Evolutionary conservation across 1,140 invertebrate genomes (phyloP).

Genomic region (Drosophila bocki): DNA sequence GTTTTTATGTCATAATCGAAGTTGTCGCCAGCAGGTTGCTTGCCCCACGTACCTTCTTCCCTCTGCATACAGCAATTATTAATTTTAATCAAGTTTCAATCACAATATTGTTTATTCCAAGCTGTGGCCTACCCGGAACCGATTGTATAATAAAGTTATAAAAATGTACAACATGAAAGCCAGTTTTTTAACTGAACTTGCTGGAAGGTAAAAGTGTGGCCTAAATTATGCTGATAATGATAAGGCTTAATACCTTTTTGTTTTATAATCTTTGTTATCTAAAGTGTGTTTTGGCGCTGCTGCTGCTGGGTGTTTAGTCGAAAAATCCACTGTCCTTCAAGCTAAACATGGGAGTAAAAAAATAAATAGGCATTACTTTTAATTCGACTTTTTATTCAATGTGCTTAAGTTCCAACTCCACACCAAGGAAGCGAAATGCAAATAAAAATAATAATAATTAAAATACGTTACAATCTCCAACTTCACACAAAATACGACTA

Average conservation of each 20-base stretch:
- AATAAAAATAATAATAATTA: slow-evolving; percentile 57
- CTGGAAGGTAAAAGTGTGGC: neutral
- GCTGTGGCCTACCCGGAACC: slow-evolving; percentile 39
- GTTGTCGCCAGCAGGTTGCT: slow-evolving; percentile 16
- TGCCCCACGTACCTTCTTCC: slow-evolving; percentile 35
- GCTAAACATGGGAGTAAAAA: slow-evolving; percentile 26
- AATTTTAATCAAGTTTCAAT: slow-evolving; percentile 44
- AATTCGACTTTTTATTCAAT: slow-evolving; percentile 67
- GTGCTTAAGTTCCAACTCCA: slow-evolving; percentile 55
- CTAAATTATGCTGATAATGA: slow-evolving; percentile 40
- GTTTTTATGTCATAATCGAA: slow-evolving; percentile 93
- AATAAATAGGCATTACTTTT: slow-evolving; percentile 1
- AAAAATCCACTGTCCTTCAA: slow-evolving; percentile 67
- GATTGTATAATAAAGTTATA: slow-evolving; percentile 74
- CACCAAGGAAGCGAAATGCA: slow-evolving; percentile 55
- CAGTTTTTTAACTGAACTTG: neutral
- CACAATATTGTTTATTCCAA: slow-evolving; percentile 48
- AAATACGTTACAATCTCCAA: slow-evolving; percentile 37
- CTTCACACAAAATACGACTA: slow-evolving; percentile 31
- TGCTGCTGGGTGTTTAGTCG: slow-evolving; percentile 13
- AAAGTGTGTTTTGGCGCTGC: neutral
- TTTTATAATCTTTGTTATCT: slow-evolving; percentile 54
- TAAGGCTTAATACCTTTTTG: slow-evolving; percentile 25
- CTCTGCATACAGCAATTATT: slow-evolving; percentile 29
- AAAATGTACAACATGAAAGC: slow-evolving; percentile 42